phyloP scores from a whole-genome alignment of 2,113 vertebrate species.

The Brienomyrus longianalis region DNA sequence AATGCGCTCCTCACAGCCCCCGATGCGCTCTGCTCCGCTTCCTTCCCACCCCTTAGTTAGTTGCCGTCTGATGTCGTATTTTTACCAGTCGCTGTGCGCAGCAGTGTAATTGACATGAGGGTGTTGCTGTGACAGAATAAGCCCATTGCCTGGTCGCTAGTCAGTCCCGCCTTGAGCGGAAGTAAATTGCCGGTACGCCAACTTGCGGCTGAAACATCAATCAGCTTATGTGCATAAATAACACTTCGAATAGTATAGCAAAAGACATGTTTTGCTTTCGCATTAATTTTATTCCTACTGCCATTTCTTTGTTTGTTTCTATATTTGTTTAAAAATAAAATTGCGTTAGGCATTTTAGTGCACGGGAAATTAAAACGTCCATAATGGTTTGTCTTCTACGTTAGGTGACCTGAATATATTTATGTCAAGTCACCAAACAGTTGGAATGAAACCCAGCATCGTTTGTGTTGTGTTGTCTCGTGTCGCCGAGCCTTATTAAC shows the following conservation, averaged over 20 bases:
- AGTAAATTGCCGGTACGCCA: background rate
- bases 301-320: background rate
- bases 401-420: background rate
- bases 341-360: background rate
- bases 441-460: background rate
- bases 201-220: background rate
- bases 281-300: background rate
- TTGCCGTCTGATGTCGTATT: conserved; percentile 1
- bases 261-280: background rate
- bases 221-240: background rate
- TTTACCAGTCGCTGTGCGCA: conserved; percentile 27
- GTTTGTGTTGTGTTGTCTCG: background rate
- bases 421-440: background rate
- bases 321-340: background rate
- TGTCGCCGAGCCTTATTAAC: background rate
- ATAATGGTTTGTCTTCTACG: background rate
- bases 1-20: conserved; percentile 3
- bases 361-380: background rate
- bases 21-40: background rate
- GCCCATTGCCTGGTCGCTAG: conserved; percentile 1
- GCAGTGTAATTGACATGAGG: conserved; percentile 21
- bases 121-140: conserved; percentile 19
- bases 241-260: background rate
- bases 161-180: conserved; percentile 25
- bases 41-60: conserved; percentile 14